Evolutionary conservation across 2,888 invertebrate species (phyloP).

Genomic region (Orthonychiurus folsomi): DNA sequence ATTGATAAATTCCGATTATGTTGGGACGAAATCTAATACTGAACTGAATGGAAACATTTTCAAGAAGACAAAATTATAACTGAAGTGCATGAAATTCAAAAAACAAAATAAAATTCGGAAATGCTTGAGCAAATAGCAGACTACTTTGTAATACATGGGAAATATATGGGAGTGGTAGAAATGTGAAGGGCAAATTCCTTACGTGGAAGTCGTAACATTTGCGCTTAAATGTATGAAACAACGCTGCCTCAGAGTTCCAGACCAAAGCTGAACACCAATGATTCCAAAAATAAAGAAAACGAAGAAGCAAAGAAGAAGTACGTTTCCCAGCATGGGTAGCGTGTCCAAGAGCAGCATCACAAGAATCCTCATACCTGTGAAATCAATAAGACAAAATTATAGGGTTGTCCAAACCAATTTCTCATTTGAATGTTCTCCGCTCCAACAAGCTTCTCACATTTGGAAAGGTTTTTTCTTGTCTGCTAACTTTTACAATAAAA

Average conservation of each 20-base stretch:
- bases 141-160: no score
- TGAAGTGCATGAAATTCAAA: not conserved
- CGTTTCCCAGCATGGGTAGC: slow-evolving; percentile 98
- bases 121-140: no score
- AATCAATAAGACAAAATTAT: no score
- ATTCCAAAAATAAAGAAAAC: slow-evolving; percentile 99
- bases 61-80: no score
- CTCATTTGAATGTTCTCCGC: not conserved
- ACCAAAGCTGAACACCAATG: slow-evolving; percentile 98
- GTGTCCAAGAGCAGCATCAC: slow-evolving; percentile 98
- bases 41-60: no score
- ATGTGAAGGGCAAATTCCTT: not conserved
- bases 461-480: not conserved
- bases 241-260: slow-evolving; percentile 89
- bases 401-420: not conserved
- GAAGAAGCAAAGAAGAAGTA: slow-evolving; percentile 97
- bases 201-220: slow-evolving; percentile 35
- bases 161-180: not conserved
- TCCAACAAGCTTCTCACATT: not conserved
- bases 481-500: no score
- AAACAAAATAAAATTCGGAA: not conserved
- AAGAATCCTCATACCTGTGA: slow-evolving; percentile 98
- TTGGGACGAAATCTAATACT: no score
- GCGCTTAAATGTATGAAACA: slow-evolving; percentile 72
- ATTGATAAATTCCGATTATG: no score